Conservation (phyloP, 1,140 invertebrate species). For the Conus ventricosus region DNA sequence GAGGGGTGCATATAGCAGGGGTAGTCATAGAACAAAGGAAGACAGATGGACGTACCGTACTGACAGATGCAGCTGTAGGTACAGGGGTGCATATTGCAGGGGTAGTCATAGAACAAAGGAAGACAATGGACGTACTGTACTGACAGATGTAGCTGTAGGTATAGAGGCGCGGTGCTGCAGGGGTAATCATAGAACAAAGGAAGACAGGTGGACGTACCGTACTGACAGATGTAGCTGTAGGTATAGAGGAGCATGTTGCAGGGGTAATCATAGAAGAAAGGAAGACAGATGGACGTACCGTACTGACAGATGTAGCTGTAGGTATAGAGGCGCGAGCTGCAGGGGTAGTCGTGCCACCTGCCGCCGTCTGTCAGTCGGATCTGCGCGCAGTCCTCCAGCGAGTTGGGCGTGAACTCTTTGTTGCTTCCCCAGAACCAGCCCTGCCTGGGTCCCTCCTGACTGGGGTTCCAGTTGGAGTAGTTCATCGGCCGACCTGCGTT, state of each 20-base stretch:
- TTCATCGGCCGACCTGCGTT: constrained; percentile 33
- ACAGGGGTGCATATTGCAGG: too few relatives aligned
- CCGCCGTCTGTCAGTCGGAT: constrained; percentile 44
- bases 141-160: constrained; percentile 50
- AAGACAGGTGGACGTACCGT: background rate
- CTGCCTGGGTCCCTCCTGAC: constrained; percentile 41
- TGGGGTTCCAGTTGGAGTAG: constrained; percentile 43
- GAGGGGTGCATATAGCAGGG: constrained; percentile 30
- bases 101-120: constrained; percentile 38
- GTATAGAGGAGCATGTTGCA: constrained; percentile 33
- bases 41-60: background rate
- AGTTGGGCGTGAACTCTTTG: background rate
- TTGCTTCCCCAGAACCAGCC: background rate
- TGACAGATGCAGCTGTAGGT: too few relatives aligned
- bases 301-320: constrained; percentile 52
- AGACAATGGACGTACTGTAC: background rate
- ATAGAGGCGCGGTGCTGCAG: constrained; percentile 35
- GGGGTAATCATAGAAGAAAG: too few relatives aligned
- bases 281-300: background rate
- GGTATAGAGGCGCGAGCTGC: constrained; percentile 12
- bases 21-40: too few relatives aligned
- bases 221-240: constrained; percentile 51
- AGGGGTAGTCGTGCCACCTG: constrained; percentile 52
- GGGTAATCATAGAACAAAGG: constrained; percentile 39
- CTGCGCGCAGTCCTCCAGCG: constrained; percentile 51